phyloP scores from a whole-genome alignment of 2,113 vertebrate genomes.

The Vulpes vulpes region DNA sequence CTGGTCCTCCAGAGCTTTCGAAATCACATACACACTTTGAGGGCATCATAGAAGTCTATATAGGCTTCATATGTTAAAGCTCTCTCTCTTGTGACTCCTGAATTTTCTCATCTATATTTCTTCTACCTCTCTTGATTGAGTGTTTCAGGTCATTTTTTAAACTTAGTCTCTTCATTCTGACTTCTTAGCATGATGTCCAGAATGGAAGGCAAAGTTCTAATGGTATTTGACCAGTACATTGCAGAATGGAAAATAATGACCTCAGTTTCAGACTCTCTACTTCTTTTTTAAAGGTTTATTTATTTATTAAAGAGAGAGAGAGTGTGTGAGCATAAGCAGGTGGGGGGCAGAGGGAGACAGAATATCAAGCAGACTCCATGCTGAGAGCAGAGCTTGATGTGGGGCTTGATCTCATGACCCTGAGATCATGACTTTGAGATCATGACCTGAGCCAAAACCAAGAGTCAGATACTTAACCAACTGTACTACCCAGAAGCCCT shows the following conservation, averaged over 20 bases:
- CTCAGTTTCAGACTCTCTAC: background rate
- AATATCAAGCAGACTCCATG: background rate
- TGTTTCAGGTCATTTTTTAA: background rate
- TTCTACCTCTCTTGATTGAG: background rate
- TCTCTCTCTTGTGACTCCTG: background rate
- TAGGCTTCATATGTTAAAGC: background rate
- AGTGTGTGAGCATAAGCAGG: background rate
- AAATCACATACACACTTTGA: background rate
- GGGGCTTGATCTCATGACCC: background rate
- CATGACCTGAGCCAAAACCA: background rate
- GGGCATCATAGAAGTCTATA: background rate
- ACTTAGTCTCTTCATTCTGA: background rate
- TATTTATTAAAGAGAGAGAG: background rate
- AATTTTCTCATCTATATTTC: background rate
- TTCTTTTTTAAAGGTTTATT: background rate
- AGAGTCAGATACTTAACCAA: background rate
- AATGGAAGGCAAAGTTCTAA: background rate
- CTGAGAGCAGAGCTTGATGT: background rate
- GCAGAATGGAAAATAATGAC: background rate
- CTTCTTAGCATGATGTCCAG: background rate
- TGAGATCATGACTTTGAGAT: background rate
- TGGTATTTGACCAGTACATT: background rate
- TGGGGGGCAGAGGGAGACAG: background rate
- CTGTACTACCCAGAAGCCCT: background rate
- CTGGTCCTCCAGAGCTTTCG: background rate